Evolutionary conservation across 92 coral and sea anemone genomes (phyloP).

Genomic region (Muricea muricata): DNA sequence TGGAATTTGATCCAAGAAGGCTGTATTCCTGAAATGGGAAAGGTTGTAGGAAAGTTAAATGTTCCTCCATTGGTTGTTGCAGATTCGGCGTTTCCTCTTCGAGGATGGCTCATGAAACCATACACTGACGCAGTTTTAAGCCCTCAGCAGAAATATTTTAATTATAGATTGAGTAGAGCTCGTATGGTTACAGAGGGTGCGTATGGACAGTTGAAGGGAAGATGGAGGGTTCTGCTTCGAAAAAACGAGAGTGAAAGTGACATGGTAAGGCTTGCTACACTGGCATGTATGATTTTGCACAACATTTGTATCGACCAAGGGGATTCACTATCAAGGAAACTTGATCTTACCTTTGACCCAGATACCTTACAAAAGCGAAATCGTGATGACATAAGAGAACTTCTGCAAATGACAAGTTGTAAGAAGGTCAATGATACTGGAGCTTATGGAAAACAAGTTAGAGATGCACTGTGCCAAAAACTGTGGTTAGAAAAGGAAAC

Average conservation of each 20-base stretch:
- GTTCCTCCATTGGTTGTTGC: not conserved
- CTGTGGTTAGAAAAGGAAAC: constrained; percentile 74
- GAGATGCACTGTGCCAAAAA: constrained; percentile 74
- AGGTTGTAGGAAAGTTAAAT: constrained; percentile 28
- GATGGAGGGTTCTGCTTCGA: constrained; percentile 60
- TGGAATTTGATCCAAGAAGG: constrained; percentile 27
- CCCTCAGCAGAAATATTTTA: constrained; percentile 31
- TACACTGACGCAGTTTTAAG: constrained; percentile 22
- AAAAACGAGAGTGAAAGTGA: constrained; percentile 57
- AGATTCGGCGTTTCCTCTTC: constrained; percentile 20
- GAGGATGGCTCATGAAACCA: constrained; percentile 5
- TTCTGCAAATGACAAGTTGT: constrained; percentile 74
- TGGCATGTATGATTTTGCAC: constrained; percentile 63
- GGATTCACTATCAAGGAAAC: constrained; percentile 57
- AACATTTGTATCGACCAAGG: constrained; percentile 62
- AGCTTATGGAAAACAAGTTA: constrained; percentile 59
- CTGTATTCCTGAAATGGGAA: constrained; percentile 29
- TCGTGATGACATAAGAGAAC: constrained; percentile 69
- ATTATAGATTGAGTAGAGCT: constrained; percentile 29
- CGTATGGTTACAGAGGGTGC: constrained; percentile 45
- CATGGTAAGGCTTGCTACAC: constrained; percentile 38
- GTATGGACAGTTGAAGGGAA: constrained; percentile 61
- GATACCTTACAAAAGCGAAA: constrained; percentile 64
- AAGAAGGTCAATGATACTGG: constrained; percentile 52
- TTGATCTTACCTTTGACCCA: constrained; percentile 69